Percentiles rank a stretch among this genome's conserved stretches.
Evolutionary conservation across 2,888 invertebrate genomes (phyloP).

Genomic region (Artemia sp.): DNA sequence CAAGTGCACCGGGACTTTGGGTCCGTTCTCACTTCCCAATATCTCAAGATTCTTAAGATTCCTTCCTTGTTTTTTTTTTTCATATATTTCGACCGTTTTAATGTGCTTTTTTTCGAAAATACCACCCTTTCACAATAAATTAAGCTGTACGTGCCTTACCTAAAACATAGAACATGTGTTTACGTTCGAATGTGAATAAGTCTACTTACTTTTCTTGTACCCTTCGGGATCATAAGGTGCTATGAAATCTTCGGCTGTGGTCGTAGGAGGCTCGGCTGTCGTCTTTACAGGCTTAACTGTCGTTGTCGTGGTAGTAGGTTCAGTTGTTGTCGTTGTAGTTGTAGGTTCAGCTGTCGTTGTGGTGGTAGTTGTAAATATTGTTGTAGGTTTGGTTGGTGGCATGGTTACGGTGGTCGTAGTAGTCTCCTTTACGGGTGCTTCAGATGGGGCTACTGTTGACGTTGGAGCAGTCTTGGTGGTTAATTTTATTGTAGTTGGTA

Average conservation of each 20-base stretch:
- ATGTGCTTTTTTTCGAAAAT: too few species aligned
- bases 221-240: conserved; percentile 15
- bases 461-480: not conserved
- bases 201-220: conserved; percentile 14
- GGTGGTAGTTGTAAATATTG: conserved; percentile 13
- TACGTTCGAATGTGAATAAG: too few species aligned
- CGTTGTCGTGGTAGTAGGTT: conserved; percentile 24
- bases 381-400: conserved; percentile 22
- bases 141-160: too few species aligned
- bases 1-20: too few species aligned
- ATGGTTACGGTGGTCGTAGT: conserved; percentile 25
- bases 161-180: too few species aligned
- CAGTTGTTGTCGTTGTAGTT: conserved; percentile 22
- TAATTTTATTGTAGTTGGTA: conserved; percentile 20
- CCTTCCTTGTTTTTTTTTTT: too few species aligned
- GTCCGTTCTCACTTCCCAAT: too few species aligned
- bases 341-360: not conserved
- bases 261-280: conserved; percentile 20
- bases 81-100: too few species aligned
- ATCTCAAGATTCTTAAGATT: too few species aligned
- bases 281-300: conserved; percentile 23
- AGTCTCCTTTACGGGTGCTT: conserved; percentile 26
- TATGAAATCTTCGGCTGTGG: conserved; percentile 20
- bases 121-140: too few species aligned
- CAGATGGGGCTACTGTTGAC: not conserved